Conservation (phyloP, 1,140 invertebrate genomes). For the Diorhabda sublineata region DNA sequence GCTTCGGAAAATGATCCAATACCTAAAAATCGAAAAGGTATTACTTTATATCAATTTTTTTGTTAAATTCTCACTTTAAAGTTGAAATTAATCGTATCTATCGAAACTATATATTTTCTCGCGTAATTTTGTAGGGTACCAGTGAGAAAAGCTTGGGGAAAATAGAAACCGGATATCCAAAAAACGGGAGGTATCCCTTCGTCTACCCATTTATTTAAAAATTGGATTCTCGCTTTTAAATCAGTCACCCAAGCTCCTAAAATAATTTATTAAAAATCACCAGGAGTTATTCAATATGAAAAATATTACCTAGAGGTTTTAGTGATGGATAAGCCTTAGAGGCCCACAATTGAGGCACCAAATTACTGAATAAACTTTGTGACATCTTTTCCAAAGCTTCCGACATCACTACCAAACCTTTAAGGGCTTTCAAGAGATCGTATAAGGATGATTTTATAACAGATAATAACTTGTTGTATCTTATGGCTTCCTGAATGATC, state of each 20-base stretch:
- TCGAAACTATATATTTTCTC: conserved; percentile 68
- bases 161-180: conserved; percentile 85
- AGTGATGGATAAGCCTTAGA: conserved; percentile 72
- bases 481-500: conserved; percentile 71
- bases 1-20: conserved; percentile 46
- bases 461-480: conserved; percentile 67
- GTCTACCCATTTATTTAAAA: conserved; percentile 64
- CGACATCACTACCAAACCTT: conserved; percentile 76
- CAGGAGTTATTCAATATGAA: neutral
- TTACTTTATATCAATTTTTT: neutral
- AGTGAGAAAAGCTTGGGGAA: conserved; percentile 81
- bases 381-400: conserved; percentile 67
- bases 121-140: conserved; percentile 80
- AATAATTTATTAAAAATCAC: conserved; percentile 2
- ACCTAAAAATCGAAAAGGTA: conserved; percentile 46
- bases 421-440: conserved; percentile 69
- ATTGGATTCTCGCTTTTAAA: conserved; percentile 56
- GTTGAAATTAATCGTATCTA: conserved; percentile 70
- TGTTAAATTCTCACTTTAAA: conserved; percentile 56
- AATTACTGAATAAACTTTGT: conserved; percentile 59
- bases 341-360: conserved; percentile 68
- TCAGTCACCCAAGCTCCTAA: conserved; percentile 62
- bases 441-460: conserved; percentile 59
- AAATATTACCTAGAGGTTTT: conserved; percentile 67
- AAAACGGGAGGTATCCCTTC: conserved; percentile 68